Percentiles rank a stretch among this genome's conserved stretches.
Evolutionary conservation across 2,888 invertebrate genomes (phyloP).

Genomic region (Microctonus hyperodae): DNA sequence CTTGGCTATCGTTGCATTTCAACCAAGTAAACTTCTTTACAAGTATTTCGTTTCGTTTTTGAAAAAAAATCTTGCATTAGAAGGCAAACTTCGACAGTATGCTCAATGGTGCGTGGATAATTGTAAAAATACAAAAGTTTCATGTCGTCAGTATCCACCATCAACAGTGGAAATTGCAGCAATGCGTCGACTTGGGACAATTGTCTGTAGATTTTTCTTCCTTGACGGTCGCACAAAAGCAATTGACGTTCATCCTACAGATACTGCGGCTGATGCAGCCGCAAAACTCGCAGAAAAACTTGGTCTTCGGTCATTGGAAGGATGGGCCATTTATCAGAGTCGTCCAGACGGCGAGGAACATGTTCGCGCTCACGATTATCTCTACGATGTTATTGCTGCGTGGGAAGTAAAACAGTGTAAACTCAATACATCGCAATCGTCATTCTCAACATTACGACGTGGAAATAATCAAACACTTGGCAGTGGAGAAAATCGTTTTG

Average conservation of each 20-base stretch:
- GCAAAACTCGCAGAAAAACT: slow-evolving; percentile 88
- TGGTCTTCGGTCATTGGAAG: slow-evolving; percentile 82
- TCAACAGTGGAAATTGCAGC: slow-evolving; percentile 94
- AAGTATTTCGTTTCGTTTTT: slow-evolving; percentile 83
- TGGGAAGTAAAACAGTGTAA: slow-evolving; percentile 86
- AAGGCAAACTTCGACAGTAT: slow-evolving; percentile 79
- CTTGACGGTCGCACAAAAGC: slow-evolving; percentile 94
- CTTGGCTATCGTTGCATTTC: slow-evolving; percentile 90
- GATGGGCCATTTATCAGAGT: slow-evolving; percentile 95
- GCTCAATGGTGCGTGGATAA: slow-evolving; percentile 95
- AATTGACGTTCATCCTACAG: slow-evolving; percentile 93
- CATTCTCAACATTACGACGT: slow-evolving; percentile 67
- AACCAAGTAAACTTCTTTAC: slow-evolving; percentile 83
- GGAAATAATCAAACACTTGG: slow-evolving; percentile 73
- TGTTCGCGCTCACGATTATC: slow-evolving; percentile 87
- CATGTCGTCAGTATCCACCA: slow-evolving; percentile 83
- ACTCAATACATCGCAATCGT: slow-evolving; percentile 64
- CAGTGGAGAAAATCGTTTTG: slow-evolving; percentile 89
- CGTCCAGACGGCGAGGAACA: slow-evolving; percentile 88
- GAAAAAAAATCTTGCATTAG: slow-evolving; percentile 73
- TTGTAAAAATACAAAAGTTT: slow-evolving; percentile 85
- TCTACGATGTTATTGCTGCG: slow-evolving; percentile 92
- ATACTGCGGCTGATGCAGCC: slow-evolving; percentile 91
- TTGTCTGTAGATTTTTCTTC: slow-evolving; percentile 94
- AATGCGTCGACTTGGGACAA: slow-evolving; percentile 88